These are phyloP conservation scores for Drosophila tani DNA, from an alignment of 1,140 invertebrate genomes.

Conservation along the genomic window DNA sequence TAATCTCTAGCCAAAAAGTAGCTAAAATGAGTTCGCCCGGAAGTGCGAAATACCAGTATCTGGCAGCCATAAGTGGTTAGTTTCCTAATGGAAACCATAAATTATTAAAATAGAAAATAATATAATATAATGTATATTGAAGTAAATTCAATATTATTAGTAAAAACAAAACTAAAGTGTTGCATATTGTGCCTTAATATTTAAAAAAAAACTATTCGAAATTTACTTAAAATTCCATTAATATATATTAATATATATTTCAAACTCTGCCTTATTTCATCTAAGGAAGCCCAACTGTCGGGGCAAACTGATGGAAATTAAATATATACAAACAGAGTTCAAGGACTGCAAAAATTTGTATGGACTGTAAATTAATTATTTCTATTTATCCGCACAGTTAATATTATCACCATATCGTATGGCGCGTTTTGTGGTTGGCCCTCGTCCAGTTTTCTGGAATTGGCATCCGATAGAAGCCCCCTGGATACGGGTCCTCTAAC, in stretches of 20 bases:
- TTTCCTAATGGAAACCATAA: too few species aligned
- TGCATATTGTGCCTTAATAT: neutral
- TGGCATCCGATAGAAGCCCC: conserved; percentile 79
- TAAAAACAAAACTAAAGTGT: neutral
- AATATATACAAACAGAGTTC: too few species aligned
- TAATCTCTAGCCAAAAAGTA: neutral
- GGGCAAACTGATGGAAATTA: too few species aligned
- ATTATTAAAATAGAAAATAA: too few species aligned
- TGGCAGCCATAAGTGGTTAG: conserved; percentile 64
- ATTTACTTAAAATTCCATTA: too few species aligned
- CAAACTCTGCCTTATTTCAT: neutral
- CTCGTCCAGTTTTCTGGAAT: conserved; percentile 85
- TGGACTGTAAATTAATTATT: neutral
- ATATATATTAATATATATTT: too few species aligned
- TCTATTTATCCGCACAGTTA: conserved; percentile 36
- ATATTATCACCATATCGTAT: conserved; percentile 70
- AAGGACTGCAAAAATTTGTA: too few species aligned
- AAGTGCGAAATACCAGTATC: conserved; percentile 58
- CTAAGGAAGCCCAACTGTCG: neutral
- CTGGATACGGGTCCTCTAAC: conserved; percentile 67
- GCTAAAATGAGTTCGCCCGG: conserved; percentile 47
- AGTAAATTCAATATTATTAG: neutral
- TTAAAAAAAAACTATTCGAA: too few species aligned
- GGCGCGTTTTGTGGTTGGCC: conserved; percentile 85
- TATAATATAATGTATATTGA: too few species aligned